phyloP scores from a whole-genome alignment of 2,797 vertebrate species.

The Crypturellus tataupa region DNA sequence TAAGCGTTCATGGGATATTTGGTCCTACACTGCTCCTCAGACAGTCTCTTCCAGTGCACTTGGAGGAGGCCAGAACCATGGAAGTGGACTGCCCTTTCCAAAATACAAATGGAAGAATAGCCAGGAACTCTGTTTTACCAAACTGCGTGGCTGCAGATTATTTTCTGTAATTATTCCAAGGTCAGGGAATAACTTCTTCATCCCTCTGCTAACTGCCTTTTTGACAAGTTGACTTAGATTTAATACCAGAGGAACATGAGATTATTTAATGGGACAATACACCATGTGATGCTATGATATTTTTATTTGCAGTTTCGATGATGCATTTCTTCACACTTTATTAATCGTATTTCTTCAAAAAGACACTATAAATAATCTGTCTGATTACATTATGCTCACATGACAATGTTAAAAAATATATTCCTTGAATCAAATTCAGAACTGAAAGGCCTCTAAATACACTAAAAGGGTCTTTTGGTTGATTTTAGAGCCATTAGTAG shows the following conservation, averaged over 20 bases:
- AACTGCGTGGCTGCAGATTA: neutral
- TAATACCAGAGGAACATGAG: neutral
- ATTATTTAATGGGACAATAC: neutral
- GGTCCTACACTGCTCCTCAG: neutral
- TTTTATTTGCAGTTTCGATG: neutral
- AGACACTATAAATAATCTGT: neutral
- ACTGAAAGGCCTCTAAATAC: neutral
- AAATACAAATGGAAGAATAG: neutral
- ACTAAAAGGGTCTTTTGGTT: neutral
- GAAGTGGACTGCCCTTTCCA: neutral
- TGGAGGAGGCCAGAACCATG: neutral
- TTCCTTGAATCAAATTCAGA: constrained; percentile 2
- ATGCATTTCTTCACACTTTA: neutral
- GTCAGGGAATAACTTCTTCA: neutral
- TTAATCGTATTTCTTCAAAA: neutral
- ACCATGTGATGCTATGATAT: neutral
- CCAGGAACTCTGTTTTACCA: neutral
- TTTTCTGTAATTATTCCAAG: neutral
- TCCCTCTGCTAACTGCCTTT: neutral
- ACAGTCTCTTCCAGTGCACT: neutral
- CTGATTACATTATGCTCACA: neutral
- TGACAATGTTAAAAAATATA: neutral
- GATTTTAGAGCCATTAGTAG: neutral
- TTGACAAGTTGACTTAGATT: neutral
- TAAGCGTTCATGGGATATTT: neutral